A percentile compares a stretch with the other conserved stretches of the same genome.
These are phyloP conservation scores for Iselma pallidipennis DNA, from an alignment of 2,888 invertebrate genomes.

Conservation along the genomic window DNA sequence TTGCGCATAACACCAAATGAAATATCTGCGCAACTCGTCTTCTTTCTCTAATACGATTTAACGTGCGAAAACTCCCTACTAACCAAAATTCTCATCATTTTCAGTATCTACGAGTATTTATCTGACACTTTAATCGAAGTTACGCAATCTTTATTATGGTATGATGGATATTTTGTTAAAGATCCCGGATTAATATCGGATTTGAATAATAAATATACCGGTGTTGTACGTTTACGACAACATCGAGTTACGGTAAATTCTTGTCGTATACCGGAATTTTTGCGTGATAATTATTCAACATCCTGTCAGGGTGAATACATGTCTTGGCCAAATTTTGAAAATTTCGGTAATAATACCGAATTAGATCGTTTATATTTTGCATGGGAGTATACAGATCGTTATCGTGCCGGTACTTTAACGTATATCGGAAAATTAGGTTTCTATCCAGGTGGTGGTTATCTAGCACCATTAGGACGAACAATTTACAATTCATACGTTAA, in stretches of 20 bases:
- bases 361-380: conserved; percentile 23
- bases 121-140: conserved; percentile 31
- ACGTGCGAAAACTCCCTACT: background rate
- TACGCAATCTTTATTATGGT: conserved; percentile 42
- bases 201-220: conserved; percentile 42
- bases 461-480: conserved; percentile 41
- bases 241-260: conserved; percentile 21
- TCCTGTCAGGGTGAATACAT: background rate
- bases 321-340: conserved; percentile 27
- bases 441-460: conserved; percentile 45
- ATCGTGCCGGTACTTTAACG: conserved; percentile 24
- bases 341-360: conserved; percentile 3
- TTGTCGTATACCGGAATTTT: conserved; percentile 11
- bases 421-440: conserved; percentile 27
- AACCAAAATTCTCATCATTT: conserved; percentile 21
- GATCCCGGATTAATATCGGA: conserved; percentile 43
- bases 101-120: conserved; percentile 36
- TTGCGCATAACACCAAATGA: too few species aligned
- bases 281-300: background rate
- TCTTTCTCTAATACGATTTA: too few species aligned
- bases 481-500: conserved; percentile 40
- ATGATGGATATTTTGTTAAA: conserved; percentile 34
- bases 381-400: conserved; percentile 32
- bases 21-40: too few species aligned
- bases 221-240: conserved; percentile 41